Conservation (phyloP, 1,140 invertebrate species). For the Hirudo medicinalis region DNA sequence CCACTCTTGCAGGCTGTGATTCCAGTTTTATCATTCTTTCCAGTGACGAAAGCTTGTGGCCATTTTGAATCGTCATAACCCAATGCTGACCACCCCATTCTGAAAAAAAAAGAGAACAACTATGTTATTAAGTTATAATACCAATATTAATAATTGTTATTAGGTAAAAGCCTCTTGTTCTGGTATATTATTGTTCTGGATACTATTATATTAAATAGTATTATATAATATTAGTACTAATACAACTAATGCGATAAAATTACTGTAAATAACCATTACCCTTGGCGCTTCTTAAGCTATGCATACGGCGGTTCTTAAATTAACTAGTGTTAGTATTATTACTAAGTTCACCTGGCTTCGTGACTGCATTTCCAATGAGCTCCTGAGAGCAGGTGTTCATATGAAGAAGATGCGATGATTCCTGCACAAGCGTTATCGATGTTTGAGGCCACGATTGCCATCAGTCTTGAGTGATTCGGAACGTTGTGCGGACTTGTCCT, state of each 20-base stretch:
- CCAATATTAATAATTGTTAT: no score
- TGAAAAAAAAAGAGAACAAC: neutral
- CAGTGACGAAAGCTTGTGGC: neutral
- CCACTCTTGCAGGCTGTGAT: neutral
- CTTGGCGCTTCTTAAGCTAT: no score
- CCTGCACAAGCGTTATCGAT: neutral
- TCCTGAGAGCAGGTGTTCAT: neutral
- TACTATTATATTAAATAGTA: no score
- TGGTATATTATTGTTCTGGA: no score
- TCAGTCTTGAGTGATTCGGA: neutral
- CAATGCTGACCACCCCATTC: neutral
- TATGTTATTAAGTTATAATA: no score
- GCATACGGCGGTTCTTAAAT: no score
- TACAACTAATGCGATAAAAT: neutral
- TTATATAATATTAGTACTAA: neutral
- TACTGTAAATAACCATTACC: no score
- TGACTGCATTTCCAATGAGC: neutral
- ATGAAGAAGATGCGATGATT: neutral
- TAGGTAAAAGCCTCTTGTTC: no score
- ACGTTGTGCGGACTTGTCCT: neutral
- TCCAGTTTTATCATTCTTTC: neutral
- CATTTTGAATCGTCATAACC: constrained; percentile 1
- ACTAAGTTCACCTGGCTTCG: neutral
- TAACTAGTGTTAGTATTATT: no score
- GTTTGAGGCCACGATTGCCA: neutral